Percentiles rank a stretch among this genome's conserved stretches.
These are phyloP conservation scores for Sceliomorpha sp. DNA, from an alignment of 2,888 invertebrate genomes.

Conservation along the genomic window DNA sequence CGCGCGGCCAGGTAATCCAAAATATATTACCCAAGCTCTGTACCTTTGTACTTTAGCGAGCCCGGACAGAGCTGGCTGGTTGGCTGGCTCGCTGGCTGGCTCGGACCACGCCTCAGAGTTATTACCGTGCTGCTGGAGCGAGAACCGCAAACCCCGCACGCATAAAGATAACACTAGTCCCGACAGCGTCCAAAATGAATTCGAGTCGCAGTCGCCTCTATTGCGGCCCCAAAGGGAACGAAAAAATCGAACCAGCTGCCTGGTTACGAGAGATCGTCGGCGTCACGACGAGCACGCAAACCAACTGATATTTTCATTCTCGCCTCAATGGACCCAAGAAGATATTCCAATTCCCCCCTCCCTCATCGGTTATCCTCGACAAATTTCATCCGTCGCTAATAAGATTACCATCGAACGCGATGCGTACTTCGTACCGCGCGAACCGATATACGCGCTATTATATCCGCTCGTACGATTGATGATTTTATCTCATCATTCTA, in stretches of 20 bases:
- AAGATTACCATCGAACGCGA: too few species aligned
- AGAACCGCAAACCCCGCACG: conserved; percentile 65
- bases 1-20: conserved; percentile 60
- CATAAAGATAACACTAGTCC: conserved; percentile 45
- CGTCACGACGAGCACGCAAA: too few species aligned
- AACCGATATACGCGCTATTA: too few species aligned
- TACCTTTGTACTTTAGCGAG: conserved; percentile 68
- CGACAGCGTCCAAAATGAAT: conserved; percentile 38
- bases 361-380: too few species aligned
- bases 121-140: conserved; percentile 65
- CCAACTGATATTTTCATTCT: too few species aligned
- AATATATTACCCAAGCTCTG: conserved; percentile 77
- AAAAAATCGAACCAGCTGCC: too few species aligned
- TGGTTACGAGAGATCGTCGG: too few species aligned
- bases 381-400: too few species aligned
- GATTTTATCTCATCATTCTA: conserved; percentile 27
- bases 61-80: conserved; percentile 57
- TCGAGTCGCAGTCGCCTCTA: conserved; percentile 11
- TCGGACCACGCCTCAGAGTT: conserved; percentile 62
- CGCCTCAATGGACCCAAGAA: too few species aligned
- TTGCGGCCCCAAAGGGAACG: too few species aligned
- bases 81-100: conserved; percentile 32
- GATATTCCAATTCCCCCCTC: too few species aligned
- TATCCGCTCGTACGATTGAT: conserved; percentile 9
- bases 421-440: too few species aligned